Percentiles rank a stretch among this genome's conserved stretches.
Evolutionary conservation across 2,113 vertebrate genomes (phyloP).

Genomic region (Axis porcinus): DNA sequence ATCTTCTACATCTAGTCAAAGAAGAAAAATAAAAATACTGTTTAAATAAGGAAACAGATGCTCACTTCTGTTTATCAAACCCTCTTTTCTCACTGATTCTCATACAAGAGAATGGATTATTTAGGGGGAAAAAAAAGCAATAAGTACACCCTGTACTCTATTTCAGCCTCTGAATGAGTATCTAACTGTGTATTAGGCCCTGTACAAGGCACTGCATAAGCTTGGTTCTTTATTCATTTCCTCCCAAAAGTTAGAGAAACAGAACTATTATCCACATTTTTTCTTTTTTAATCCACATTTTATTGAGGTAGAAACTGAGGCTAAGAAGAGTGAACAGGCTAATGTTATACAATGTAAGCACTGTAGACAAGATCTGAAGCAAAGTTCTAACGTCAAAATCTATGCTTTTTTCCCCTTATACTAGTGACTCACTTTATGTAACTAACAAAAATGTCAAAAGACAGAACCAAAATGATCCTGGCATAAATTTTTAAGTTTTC

Average conservation of each 20-base stretch:
- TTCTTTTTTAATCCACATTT: neutral
- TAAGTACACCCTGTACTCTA: neutral
- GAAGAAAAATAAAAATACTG: neutral
- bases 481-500: conserved; percentile 32
- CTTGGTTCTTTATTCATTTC: neutral
- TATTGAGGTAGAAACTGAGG: neutral
- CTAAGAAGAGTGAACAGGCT: neutral
- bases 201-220: neutral
- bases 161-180: neutral
- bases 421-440: neutral
- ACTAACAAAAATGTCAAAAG: conserved; percentile 9
- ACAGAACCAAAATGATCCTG: neutral
- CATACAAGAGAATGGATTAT: neutral
- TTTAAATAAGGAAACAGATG: neutral
- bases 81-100: neutral
- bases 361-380: neutral
- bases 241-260: neutral
- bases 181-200: neutral
- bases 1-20: neutral
- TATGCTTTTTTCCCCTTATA: neutral
- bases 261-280: neutral
- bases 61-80: neutral
- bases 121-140: neutral
- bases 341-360: neutral
- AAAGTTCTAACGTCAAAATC: neutral